These are phyloP conservation scores for Ateles fusciceps DNA, from an alignment of 2,797 vertebrate species.

Conservation along the genomic window DNA sequence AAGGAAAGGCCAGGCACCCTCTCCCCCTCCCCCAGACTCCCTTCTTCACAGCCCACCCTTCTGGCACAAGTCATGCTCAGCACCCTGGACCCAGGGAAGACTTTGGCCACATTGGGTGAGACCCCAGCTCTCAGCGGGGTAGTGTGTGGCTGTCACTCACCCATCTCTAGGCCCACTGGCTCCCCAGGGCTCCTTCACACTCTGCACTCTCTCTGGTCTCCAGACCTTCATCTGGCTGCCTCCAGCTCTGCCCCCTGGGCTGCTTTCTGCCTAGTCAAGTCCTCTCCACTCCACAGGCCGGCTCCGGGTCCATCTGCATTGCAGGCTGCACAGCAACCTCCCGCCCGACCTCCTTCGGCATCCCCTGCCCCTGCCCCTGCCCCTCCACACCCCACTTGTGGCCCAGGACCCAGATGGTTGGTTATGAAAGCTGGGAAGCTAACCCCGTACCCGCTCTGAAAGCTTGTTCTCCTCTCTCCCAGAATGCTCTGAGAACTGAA, in stretches of 20 bases:
- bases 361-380: background rate
- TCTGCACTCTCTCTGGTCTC: background rate
- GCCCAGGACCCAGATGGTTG: background rate
- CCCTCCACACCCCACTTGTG: fast-evolving
- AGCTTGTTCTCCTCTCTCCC: background rate
- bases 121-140: background rate
- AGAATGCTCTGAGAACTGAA: background rate
- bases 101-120: background rate
- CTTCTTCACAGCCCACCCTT: background rate
- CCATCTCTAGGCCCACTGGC: background rate
- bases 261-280: background rate
- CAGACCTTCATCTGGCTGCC: background rate
- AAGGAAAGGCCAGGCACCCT: background rate
- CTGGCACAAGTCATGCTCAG: background rate
- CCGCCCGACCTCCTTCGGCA: background rate
- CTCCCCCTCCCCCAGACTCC: background rate
- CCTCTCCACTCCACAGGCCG: background rate
- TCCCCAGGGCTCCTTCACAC: background rate
- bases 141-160: background rate
- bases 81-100: background rate
- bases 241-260: background rate
- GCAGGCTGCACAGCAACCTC: background rate
- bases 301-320: background rate
- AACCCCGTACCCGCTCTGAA: background rate
- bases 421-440: background rate